A percentile compares a stretch with the other conserved stretches of the same genome.
These are phyloP conservation scores for Ashinkailepas kermadecensis DNA, from an alignment of 2,888 invertebrate genomes.

Conservation along the genomic window DNA sequence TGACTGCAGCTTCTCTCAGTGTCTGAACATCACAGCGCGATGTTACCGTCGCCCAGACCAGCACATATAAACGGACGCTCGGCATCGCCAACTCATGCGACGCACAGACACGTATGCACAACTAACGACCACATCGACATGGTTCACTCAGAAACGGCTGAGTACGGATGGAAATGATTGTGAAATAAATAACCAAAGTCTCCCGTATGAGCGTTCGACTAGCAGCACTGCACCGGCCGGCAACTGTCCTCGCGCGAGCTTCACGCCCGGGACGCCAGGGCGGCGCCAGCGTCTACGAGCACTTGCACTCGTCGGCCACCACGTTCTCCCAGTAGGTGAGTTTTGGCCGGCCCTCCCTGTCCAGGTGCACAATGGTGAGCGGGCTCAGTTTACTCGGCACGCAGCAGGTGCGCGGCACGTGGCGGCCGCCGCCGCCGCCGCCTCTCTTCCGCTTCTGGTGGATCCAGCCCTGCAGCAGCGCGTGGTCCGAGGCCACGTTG, in stretches of 20 bases:
- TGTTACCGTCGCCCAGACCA: background rate
- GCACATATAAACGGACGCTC: too few relatives aligned
- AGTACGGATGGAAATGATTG: conserved; percentile 13
- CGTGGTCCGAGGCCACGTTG: conserved; percentile 63
- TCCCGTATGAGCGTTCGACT: background rate
- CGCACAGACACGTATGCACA: background rate
- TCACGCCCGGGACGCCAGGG: background rate
- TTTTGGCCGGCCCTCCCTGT: conserved; percentile 56
- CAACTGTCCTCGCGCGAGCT: background rate
- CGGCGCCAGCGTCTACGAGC: conserved; percentile 47
- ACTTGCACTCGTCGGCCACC: conserved; percentile 62
- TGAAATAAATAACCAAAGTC: conserved; percentile 24
- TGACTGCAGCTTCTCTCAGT: background rate
- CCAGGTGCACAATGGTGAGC: conserved; percentile 57
- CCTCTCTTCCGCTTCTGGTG: conserved; percentile 47
- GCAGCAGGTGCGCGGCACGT: conserved; percentile 56
- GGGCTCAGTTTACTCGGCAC: conserved; percentile 58
- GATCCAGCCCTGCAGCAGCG: conserved; percentile 58
- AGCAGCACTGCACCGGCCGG: background rate
- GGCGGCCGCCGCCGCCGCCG: background rate
- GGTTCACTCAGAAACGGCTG: background rate
- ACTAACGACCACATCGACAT: conserved; percentile 6
- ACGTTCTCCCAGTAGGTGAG: conserved; percentile 63
- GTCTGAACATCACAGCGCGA: background rate
- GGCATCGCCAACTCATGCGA: too few relatives aligned